Evolutionary conservation across 2,113 vertebrate species (phyloP).

Genomic region (Rhinopomastus cyanomelas): DNA sequence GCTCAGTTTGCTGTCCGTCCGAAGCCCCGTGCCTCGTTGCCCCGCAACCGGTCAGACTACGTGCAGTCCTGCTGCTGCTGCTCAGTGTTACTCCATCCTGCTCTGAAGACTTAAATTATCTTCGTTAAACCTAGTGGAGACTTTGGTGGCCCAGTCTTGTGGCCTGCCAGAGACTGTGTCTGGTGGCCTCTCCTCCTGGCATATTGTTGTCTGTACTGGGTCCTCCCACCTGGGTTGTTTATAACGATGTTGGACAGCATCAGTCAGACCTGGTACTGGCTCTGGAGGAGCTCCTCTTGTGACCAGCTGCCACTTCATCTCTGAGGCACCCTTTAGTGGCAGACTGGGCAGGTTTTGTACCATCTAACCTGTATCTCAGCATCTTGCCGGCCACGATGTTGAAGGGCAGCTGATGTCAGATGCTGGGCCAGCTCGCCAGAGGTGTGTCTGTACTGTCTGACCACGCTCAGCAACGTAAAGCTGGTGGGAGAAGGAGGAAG

Average conservation of each 20-base stretch:
- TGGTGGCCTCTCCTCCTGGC: background rate
- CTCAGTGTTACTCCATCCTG: background rate
- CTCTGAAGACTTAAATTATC: background rate
- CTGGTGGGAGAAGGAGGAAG: background rate
- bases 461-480: background rate
- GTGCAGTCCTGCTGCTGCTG: background rate
- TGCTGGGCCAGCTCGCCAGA: background rate
- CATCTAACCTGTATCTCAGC: background rate
- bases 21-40: background rate
- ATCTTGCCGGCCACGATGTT: background rate
- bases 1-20: background rate
- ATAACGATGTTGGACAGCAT: background rate
- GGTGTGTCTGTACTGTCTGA: background rate
- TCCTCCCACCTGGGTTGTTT: background rate
- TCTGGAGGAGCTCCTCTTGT: background rate
- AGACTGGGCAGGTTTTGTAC: background rate
- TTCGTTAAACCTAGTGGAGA: background rate
- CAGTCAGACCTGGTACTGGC: background rate
- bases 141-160: background rate
- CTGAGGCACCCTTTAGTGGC: background rate
- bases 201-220: background rate
- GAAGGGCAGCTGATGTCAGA: background rate
- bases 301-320: background rate
- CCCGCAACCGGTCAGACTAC: background rate
- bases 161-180: background rate